A percentile compares a stretch with the other conserved stretches of the same genome.
phyloP scores from a whole-genome alignment of 2,113 vertebrate genomes.

The Dendropsophus ebraccatus region DNA sequence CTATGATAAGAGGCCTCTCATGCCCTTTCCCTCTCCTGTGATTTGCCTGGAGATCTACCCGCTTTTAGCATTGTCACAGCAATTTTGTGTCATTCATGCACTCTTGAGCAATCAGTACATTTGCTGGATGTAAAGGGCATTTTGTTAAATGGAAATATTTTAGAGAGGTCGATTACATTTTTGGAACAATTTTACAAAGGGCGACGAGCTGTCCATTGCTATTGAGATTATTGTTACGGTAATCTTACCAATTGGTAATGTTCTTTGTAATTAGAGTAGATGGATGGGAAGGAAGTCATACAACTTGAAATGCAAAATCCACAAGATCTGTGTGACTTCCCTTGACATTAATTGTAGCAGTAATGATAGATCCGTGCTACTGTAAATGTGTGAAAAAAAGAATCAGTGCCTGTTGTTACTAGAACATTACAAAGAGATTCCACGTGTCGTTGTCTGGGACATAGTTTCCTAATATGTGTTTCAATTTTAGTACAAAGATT shows the following conservation, averaged over 20 bases:
- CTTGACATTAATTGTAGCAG: not conserved
- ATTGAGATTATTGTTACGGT: constrained; percentile 21
- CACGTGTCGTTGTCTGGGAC: not conserved
- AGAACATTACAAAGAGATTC: not conserved
- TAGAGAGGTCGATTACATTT: constrained; percentile 37
- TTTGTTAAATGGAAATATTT: constrained; percentile 49
- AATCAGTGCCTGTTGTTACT: not conserved
- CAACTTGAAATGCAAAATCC: not conserved
- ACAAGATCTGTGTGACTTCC: too few species aligned
- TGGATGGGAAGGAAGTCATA: not conserved
- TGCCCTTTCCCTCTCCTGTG: constrained; percentile 31
- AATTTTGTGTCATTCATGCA: constrained; percentile 56
- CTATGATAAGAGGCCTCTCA: constrained; percentile 26
- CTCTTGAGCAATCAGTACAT: constrained; percentile 31
- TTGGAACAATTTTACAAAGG: constrained; percentile 29
- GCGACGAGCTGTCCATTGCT: constrained; percentile 17
- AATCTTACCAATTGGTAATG: constrained; percentile 6
- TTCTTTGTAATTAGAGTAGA: constrained; percentile 2
- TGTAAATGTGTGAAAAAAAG: not conserved
- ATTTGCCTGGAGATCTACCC: constrained; percentile 45
- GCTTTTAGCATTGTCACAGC: constrained; percentile 54
- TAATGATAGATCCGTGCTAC: not conserved
- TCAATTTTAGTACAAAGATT: too few species aligned
- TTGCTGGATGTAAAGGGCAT: constrained; percentile 28
- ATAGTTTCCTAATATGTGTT: not conserved